Evolutionary conservation across 2,888 invertebrate genomes (phyloP).

Genomic region (Abscondita cerata): DNA sequence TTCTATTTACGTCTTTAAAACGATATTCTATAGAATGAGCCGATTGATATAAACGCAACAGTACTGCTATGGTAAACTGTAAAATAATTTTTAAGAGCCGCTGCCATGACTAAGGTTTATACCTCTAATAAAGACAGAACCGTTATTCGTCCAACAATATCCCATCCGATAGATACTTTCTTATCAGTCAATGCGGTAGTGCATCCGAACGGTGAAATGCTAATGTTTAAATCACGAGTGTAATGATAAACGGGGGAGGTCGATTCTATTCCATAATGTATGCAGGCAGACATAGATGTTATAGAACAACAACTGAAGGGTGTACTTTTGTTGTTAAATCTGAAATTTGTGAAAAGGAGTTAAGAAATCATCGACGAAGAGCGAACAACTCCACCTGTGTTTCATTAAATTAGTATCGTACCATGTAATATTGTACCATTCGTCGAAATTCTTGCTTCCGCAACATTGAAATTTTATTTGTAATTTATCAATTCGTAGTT

Average conservation of each 20-base stretch:
- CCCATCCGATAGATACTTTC: conserved; percentile 51
- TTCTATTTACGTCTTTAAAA: too few species aligned
- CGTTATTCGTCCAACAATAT: conserved; percentile 43
- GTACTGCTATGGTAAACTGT: too few species aligned
- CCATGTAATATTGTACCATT: conserved; percentile 71
- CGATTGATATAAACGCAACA: too few species aligned
- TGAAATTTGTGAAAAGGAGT: not conserved
- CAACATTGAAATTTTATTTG: conserved; percentile 71
- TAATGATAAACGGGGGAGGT: conserved; percentile 65
- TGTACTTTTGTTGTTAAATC: conserved; percentile 56
- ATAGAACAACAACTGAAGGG: conserved; percentile 71
- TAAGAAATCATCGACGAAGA: not conserved
- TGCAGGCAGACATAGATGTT: conserved; percentile 63
- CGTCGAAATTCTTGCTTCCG: conserved; percentile 65
- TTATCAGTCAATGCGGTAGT: conserved; percentile 47
- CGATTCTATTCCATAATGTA: conserved; percentile 65
- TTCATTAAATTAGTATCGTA: conserved; percentile 59
- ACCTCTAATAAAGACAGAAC: too few species aligned
- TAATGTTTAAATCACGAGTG: conserved; percentile 58
- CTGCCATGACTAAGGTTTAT: too few species aligned
- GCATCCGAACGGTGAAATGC: conserved; percentile 55
- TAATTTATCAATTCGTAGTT: conserved; percentile 65
- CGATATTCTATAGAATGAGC: too few species aligned
- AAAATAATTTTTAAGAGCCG: too few species aligned
- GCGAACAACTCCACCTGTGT: conserved; percentile 25